These are phyloP conservation scores for Gonatopus flavifemur DNA, from an alignment of 1,140 invertebrate genomes.

Conservation along the genomic window DNA sequence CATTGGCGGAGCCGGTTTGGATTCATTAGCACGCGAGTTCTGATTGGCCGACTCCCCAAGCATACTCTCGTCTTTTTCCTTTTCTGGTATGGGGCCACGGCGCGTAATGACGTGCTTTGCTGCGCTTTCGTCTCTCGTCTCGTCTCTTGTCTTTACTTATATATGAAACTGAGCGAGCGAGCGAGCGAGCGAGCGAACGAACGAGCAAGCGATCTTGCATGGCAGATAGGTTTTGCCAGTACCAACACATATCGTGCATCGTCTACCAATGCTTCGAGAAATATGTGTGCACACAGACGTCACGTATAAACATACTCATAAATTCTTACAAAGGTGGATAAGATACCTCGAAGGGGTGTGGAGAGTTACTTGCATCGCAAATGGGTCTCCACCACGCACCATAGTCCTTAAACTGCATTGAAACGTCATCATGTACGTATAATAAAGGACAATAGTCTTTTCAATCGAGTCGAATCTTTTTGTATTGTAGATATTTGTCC, in stretches of 20 bases:
- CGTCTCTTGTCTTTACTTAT: too few species aligned
- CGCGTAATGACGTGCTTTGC: constrained; percentile 41
- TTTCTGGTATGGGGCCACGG: too few species aligned
- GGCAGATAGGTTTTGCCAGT: constrained; percentile 42
- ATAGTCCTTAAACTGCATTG: constrained; percentile 17
- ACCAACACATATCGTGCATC: constrained; percentile 24
- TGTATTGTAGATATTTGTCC: too few species aligned
- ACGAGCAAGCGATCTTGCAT: constrained; percentile 53
- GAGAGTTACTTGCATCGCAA: constrained; percentile 37
- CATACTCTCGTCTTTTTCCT: constrained; percentile 42
- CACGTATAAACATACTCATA: constrained; percentile 16
- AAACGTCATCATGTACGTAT: too few species aligned
- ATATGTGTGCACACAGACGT: background rate
- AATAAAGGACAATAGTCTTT: too few species aligned
- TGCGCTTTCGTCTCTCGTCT: constrained; percentile 24
- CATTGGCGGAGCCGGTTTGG: constrained; percentile 45
- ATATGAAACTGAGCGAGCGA: constrained; percentile 42
- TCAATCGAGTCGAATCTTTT: too few species aligned
- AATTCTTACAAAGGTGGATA: constrained; percentile 14
- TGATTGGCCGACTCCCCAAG: constrained; percentile 42
- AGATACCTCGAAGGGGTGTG: constrained; percentile 31
- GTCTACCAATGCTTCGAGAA: constrained; percentile 2
- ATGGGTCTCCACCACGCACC: constrained; percentile 39
- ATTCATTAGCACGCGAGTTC: constrained; percentile 47
- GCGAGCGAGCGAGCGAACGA: too few species aligned